Percentiles rank a stretch among this genome's conserved stretches.
These are phyloP conservation scores for Pseudobourletiella spinata DNA, from an alignment of 1,140 invertebrate genomes.

Conservation along the genomic window DNA sequence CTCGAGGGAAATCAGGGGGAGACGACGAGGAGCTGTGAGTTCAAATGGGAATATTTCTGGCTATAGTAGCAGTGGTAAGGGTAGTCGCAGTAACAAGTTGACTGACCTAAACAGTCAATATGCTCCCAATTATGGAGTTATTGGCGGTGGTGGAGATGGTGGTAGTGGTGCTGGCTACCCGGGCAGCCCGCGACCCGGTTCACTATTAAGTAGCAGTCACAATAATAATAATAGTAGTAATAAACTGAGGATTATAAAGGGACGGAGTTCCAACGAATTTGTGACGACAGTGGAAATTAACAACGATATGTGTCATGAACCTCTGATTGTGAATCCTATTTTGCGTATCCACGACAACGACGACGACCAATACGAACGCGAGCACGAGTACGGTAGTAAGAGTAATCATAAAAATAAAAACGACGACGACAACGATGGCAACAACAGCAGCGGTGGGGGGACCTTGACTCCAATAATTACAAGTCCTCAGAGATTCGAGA, in stretches of 20 bases:
- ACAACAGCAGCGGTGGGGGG: too few species aligned
- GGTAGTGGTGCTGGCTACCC: too few species aligned
- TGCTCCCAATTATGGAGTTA: not conserved
- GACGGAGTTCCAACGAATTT: not conserved
- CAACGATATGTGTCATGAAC: not conserved
- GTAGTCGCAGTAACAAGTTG: not conserved
- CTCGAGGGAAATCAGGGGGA: too few species aligned
- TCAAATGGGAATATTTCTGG: too few species aligned
- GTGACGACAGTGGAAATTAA: conserved; percentile 4
- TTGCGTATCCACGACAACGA: not conserved
- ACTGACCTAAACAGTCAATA: conserved; percentile 2
- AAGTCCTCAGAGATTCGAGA: not conserved
- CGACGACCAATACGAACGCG: not conserved
- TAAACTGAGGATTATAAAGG: not conserved
- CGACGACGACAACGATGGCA: too few species aligned
- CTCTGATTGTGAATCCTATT: not conserved
- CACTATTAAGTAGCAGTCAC: too few species aligned
- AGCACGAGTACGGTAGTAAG: too few species aligned
- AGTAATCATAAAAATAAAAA: too few species aligned
- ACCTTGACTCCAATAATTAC: not conserved
- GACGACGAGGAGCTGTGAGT: too few species aligned
- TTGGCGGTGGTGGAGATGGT: too few species aligned
- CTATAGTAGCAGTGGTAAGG: not conserved
- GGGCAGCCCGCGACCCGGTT: not conserved
- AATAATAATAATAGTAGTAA: not conserved